Percentiles rank a stretch among this genome's conserved stretches.
Evolutionary conservation across 2,797 vertebrate genomes (phyloP).

Genomic region (Labeo calbasu): DNA sequence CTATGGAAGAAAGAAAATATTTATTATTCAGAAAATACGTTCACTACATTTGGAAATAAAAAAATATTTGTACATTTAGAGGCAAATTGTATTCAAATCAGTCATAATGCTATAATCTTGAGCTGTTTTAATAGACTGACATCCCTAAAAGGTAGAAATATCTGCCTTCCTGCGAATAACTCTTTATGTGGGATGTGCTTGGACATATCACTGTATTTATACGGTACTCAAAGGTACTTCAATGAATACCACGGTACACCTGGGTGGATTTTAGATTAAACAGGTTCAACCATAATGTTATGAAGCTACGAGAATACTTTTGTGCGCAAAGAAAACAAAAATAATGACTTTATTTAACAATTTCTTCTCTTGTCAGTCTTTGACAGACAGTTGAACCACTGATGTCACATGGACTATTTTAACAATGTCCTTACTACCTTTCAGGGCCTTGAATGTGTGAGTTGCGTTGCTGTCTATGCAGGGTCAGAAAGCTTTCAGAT

Average conservation of each 20-base stretch:
- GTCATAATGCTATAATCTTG: background rate
- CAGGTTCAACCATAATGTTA: background rate
- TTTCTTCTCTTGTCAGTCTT: too few species aligned
- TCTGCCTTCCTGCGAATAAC: background rate
- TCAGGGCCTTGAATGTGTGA: too few species aligned
- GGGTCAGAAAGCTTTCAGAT: too few species aligned
- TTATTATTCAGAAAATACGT: background rate
- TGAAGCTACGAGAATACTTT: too few species aligned
- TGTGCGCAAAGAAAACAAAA: too few species aligned
- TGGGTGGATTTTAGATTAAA: background rate
- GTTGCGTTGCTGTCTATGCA: too few species aligned
- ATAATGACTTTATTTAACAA: too few species aligned
- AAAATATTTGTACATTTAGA: background rate
- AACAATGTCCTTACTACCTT: too few species aligned
- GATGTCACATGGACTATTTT: too few species aligned
- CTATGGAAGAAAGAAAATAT: background rate
- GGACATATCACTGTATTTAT: background rate
- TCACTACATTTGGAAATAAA: background rate
- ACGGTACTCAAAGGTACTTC: background rate
- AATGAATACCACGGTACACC: background rate
- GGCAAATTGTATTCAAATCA: background rate
- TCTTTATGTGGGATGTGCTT: background rate
- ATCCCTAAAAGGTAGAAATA: background rate
- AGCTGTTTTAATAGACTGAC: background rate
- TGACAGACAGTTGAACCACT: too few species aligned